Evolutionary conservation across 2,888 invertebrate genomes (phyloP).

Genomic region (Cataglyphis livida): DNA sequence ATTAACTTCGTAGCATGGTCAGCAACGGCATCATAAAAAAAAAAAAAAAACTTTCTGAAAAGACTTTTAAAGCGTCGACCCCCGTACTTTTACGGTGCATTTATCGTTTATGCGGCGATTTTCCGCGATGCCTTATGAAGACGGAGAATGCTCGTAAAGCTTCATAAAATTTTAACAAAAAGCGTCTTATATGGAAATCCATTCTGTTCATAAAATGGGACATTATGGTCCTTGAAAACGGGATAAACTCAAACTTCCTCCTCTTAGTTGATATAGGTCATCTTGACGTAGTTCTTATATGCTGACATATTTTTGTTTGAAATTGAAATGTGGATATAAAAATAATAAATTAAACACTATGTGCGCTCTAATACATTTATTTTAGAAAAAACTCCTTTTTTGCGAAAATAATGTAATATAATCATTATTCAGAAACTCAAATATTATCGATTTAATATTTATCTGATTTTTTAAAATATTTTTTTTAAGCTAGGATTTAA

Average conservation of each 20-base stretch:
- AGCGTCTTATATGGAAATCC: conserved; percentile 22
- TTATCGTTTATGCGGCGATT: conserved; percentile 1
- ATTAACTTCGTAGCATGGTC: conserved; percentile 20
- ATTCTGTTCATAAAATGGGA: neutral
- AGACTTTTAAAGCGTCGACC: conserved; percentile 5
- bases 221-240: conserved; percentile 22
- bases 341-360: neutral
- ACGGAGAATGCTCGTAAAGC: neutral
- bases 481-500: neutral
- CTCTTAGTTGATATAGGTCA: neutral
- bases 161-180: conserved; percentile 4
- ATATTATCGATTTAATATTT: conserved; percentile 8
- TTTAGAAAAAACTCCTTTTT: neutral
- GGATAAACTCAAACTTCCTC: neutral
- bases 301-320: neutral
- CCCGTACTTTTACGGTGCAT: neutral
- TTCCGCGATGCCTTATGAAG: neutral
- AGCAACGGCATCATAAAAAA: conserved; percentile 1
- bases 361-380: neutral
- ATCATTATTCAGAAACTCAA: neutral
- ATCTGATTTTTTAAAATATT: neutral
- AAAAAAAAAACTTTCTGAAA: conserved; percentile 35
- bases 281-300: neutral
- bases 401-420: neutral
- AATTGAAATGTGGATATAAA: conserved; percentile 20